Conservation (phyloP, 2,113 vertebrate species). For the Spilogale gracilis region DNA sequence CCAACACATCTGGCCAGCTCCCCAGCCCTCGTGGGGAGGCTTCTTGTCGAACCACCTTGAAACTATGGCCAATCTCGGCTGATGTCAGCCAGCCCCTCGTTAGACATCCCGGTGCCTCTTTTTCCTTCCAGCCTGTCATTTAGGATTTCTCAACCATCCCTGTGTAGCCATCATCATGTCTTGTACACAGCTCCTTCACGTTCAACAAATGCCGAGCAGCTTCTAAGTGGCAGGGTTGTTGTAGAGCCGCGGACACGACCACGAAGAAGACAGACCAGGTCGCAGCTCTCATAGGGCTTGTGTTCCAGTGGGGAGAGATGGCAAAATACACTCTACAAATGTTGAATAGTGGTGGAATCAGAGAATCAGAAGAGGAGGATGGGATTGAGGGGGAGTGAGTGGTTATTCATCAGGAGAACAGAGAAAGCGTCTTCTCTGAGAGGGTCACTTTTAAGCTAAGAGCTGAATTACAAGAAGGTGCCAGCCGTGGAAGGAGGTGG, state of each 20-base stretch:
- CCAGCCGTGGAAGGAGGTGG: neutral
- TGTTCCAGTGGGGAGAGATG: neutral
- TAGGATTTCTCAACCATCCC: neutral
- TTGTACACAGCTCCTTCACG: neutral
- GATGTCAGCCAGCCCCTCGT: neutral
- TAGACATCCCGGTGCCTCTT: neutral
- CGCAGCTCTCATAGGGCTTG: neutral
- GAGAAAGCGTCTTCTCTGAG: neutral
- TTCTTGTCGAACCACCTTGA: neutral
- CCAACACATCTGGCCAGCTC: neutral
- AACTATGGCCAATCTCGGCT: neutral
- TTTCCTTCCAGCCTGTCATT: conserved; percentile 49
- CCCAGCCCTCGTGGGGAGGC: neutral
- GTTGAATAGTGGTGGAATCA: neutral
- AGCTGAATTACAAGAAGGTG: neutral
- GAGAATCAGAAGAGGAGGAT: neutral
- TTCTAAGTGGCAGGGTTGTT: neutral
- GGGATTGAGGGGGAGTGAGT: neutral
- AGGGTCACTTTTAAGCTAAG: neutral
- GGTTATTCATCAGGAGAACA: neutral
- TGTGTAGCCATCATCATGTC: neutral
- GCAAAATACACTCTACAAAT: neutral
- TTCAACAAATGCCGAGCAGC: neutral
- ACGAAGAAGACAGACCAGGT: neutral
- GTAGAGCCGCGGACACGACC: fast-evolving